A percentile compares a stretch with the other conserved stretches of the same genome.
These are phyloP conservation scores for Zelleria hepariella DNA, from an alignment of 2,888 invertebrate species.

Conservation along the genomic window DNA sequence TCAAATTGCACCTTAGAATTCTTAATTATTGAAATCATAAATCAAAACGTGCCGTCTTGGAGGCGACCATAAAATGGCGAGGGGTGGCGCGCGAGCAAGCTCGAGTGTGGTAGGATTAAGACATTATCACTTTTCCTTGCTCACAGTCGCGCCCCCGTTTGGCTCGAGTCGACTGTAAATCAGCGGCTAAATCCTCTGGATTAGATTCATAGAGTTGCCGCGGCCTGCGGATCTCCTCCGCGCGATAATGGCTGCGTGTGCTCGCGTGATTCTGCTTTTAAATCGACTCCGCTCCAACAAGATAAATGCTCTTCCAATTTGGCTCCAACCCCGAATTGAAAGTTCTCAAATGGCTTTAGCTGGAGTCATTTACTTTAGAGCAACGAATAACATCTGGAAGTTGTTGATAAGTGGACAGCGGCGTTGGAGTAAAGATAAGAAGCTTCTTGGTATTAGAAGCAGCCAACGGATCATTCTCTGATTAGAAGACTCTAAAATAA, in stretches of 20 bases:
- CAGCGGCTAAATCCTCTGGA: slow-evolving; percentile 71
- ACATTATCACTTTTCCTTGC: slow-evolving; percentile 78
- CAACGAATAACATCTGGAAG: slow-evolving; percentile 51
- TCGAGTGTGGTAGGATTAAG: slow-evolving; percentile 75
- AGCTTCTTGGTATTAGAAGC: not conserved
- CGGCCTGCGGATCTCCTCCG: slow-evolving; percentile 62
- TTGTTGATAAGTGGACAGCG: slow-evolving; percentile 50
- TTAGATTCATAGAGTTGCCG: slow-evolving; percentile 71
- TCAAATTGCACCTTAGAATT: slow-evolving; percentile 72
- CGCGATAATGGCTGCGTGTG: slow-evolving; percentile 68
- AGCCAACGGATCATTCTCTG: not conserved
- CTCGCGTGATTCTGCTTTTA: slow-evolving; percentile 70
- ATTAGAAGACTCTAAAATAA: too few relatives aligned
- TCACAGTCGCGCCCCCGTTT: slow-evolving; percentile 60
- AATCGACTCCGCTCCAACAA: slow-evolving; percentile 56
- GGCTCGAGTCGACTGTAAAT: slow-evolving; percentile 66
- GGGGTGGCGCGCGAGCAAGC: slow-evolving; percentile 40
- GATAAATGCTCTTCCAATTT: slow-evolving; percentile 67
- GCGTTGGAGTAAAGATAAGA: not conserved
- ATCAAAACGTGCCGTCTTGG: slow-evolving; percentile 70
- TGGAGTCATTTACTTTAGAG: slow-evolving; percentile 33
- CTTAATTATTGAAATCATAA: slow-evolving; percentile 73
- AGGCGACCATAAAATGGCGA: slow-evolving; percentile 64
- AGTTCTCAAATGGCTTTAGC: slow-evolving; percentile 57
- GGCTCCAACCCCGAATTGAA: slow-evolving; percentile 37